phyloP scores from a whole-genome alignment of 2,113 vertebrate species.

The Ptychochromis oligacanthus region DNA sequence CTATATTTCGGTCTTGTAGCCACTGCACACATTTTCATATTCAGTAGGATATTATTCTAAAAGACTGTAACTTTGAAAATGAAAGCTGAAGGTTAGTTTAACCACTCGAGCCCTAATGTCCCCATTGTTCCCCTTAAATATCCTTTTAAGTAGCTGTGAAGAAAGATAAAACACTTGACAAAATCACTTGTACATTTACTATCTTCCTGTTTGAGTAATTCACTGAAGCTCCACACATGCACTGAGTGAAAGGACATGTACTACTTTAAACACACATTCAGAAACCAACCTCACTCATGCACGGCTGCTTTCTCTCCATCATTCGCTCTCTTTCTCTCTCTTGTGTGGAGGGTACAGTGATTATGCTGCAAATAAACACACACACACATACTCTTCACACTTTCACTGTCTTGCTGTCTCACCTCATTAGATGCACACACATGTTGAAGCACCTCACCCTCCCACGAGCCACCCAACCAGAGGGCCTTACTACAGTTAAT shows the following conservation, averaged over 20 bases:
- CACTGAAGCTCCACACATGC: background rate
- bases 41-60: constrained; percentile 15
- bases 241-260: background rate
- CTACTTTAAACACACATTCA: constrained; percentile 17
- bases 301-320: background rate
- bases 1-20: constrained; percentile 50
- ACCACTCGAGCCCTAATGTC: constrained; percentile 44
- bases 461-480: constrained; percentile 32
- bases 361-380: constrained; percentile 49
- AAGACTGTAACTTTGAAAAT: constrained; percentile 40
- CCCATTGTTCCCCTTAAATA: constrained; percentile 34
- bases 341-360: constrained; percentile 14
- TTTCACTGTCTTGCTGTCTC: constrained; percentile 1
- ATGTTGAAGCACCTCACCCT: constrained; percentile 35
- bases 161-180: constrained; percentile 28
- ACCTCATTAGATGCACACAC: constrained; percentile 57
- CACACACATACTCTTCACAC: constrained; percentile 16
- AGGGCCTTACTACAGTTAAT: constrained; percentile 56
- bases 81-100: constrained; percentile 51
- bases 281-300: background rate
- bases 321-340: background rate
- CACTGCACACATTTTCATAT: constrained; percentile 28
- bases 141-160: constrained; percentile 38
- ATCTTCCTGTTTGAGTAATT: background rate
- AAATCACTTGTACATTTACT: background rate